Base-by-base conservation (phyloP, 2,888 invertebrate genomes). In the Encarsia formosa region DNA sequence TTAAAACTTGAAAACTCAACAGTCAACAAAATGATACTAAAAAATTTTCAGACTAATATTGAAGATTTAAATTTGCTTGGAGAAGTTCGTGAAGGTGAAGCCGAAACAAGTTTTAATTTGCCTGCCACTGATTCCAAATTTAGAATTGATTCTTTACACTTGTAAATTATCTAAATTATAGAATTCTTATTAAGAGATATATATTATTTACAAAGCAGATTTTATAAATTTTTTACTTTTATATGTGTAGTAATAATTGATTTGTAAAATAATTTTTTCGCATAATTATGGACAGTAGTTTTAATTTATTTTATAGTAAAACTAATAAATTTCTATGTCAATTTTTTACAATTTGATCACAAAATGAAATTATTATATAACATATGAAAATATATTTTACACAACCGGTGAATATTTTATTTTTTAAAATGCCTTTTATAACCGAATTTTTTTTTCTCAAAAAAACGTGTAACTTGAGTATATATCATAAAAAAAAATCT, bases 61-160 rank as follows among this genome's bases (percentile, higher is more conserved):
- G 60, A 65, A 40, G 66, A 70, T 31, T 51, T 68, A 15, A 64
- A 68, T 57, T 53, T 68, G 26, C 63, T 69, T 5, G 67, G 67
- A 3, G 67, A 66, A 19, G 57, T 20, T 40, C 52, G 29, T 8
- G 61, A 63, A 19, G 39, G 37, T n/a, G 53, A 61, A 35, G 45
- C 46, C 19, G 61, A 60, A 46, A 57, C 34, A 48, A 45, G 52
- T 15, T 55, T 46, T 16, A 54, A 44, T 34, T 38, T 56, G n/a
- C 35, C 56, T 20, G 47, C 26, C 4, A 54, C 31, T 24, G 48
- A 51, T 31, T 48, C 50, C 15, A 57, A 60, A 49, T 68, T 68
- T 56, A 54, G 59, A 26, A 62, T 69, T 49, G 61, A 68, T 52
- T 61, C 58, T 31, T 60, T 69, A 16, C 55, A 65, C 41, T 62